phyloP scores from a whole-genome alignment of 2,888 invertebrate genomes.

The Meteorus cinctellus region DNA sequence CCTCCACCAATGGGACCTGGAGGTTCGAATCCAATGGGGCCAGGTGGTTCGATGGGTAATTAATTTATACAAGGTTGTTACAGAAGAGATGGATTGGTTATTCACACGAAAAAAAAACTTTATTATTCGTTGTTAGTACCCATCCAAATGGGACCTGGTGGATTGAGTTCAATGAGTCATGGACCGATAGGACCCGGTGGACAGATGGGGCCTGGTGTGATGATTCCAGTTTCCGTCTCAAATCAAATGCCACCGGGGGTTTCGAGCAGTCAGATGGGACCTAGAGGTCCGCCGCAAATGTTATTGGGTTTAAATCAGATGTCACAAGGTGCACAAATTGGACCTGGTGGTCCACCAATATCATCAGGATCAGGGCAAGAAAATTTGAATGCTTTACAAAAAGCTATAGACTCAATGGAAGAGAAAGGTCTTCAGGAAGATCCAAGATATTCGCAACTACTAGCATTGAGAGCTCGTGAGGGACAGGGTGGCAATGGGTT shows the following conservation, averaged over 20 bases:
- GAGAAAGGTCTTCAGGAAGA: slow-evolving; percentile 96
- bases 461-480: slow-evolving; percentile 88
- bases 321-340: slow-evolving; percentile 51
- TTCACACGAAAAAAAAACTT: not conserved
- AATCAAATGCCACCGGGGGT: slow-evolving; percentile 63
- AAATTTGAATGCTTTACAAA: slow-evolving; percentile 89
- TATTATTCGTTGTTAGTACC: not conserved
- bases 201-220: slow-evolving; percentile 57
- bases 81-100: not conserved
- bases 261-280: slow-evolving; percentile 55
- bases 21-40: slow-evolving; percentile 52
- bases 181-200: slow-evolving; percentile 61
- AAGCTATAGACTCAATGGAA: slow-evolving; percentile 96
- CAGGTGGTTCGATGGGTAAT: slow-evolving; percentile 54
- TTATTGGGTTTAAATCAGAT: slow-evolving; percentile 52
- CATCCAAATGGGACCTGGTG: slow-evolving; percentile 18
- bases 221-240: slow-evolving; percentile 57
- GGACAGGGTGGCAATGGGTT: slow-evolving; percentile 77
- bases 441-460: slow-evolving; percentile 90
- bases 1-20: slow-evolving; percentile 41
- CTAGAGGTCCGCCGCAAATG: slow-evolving; percentile 51
- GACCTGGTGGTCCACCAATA: slow-evolving; percentile 68
- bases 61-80: not conserved
- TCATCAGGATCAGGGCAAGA: slow-evolving; percentile 80
- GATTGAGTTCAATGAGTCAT: slow-evolving; percentile 64